Evolutionary conservation across 2,113 vertebrate species (phyloP).

Genomic region (Sigmodon hispidus): DNA sequence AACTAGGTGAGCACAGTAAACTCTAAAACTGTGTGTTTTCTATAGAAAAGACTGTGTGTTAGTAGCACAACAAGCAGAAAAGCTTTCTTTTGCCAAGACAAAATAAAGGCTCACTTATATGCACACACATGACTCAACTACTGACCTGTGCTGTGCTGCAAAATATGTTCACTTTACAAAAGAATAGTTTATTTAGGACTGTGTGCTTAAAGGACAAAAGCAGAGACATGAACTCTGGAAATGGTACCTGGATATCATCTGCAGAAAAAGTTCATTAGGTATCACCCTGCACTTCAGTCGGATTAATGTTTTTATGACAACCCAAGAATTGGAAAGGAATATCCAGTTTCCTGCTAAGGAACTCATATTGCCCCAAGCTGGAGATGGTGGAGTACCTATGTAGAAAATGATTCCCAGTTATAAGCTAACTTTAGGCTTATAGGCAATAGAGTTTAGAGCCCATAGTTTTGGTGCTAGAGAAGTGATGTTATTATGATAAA

Average conservation of each 20-base stretch:
- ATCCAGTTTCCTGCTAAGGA: background rate
- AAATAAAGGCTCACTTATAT: slow-evolving; percentile 6
- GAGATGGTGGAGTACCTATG: background rate
- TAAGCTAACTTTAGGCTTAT: slow-evolving; percentile 30
- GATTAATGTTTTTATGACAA: background rate
- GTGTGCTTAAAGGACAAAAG: slow-evolving; percentile 1
- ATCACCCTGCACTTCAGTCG: slow-evolving; percentile 74
- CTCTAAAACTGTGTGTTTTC: background rate
- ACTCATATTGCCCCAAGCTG: background rate
- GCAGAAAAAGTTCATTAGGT: slow-evolving; percentile 80
- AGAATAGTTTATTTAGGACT: background rate
- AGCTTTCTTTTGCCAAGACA: slow-evolving; percentile 24
- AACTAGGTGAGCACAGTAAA: slow-evolving; percentile 4
- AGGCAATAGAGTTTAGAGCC: slow-evolving; percentile 25
- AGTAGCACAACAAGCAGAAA: background rate
- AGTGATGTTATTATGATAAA: background rate
- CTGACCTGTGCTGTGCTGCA: background rate
- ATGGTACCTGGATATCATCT: background rate
- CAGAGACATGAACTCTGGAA: background rate
- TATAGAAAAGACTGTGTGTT: background rate
- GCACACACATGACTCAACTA: background rate
- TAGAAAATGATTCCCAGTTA: slow-evolving; percentile 46
- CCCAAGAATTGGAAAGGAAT: background rate
- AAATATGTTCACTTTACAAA: slow-evolving; percentile 7
- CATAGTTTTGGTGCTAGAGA: slow-evolving; percentile 39